Base-by-base conservation (phyloP, 2,888 invertebrate genomes). In the Volucella inflata region DNA sequence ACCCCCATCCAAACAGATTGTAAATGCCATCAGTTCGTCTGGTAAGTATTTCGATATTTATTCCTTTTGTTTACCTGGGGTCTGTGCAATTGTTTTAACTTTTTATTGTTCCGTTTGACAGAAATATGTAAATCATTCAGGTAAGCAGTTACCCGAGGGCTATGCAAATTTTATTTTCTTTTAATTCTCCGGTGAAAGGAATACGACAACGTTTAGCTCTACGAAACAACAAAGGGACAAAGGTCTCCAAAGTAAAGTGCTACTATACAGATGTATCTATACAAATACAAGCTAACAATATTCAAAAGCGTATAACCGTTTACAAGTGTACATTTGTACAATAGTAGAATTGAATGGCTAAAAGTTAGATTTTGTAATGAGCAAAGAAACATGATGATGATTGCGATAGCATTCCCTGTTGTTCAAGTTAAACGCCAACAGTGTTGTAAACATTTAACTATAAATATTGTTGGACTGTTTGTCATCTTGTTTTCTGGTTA, bases 91-190 rank as follows among this genome's bases (percentile, higher is more conserved):
- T 76, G 75, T 76, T 76, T 76, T 76, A 42, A 50, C n/a, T 67
- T 76, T 64, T 44, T 75, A 75, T 50, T 75, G 65, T 76, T 67
- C 12, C 71, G 30, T 17, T 48, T 40, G 51, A 67, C 50, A 59
- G 59, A 76, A 65, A 57, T 76, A 76, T 76, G 75, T 65, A 67
- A 76, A 67, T 76, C 75, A 76, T 76, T 76, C 67, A 76, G 75
- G 75, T 76, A 76, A 76, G 51, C 67, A 67, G 50, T 50, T 36
- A 67, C 75, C 75, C 67, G 36, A 67, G 75, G 75, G 67, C 65
- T 76, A 76, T 76, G 75, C 59, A 76, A 76, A 76, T 76, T 76
- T 67, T 67, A 30, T 67, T 65, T 76, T 59, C 59, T 76, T 67
- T 76, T 76, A 75, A 75, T 75, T 75, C 75, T 48, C 65, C 55